Evolutionary conservation across 2,797 vertebrate species (phyloP).

Genomic region (Podargus strigoides): DNA sequence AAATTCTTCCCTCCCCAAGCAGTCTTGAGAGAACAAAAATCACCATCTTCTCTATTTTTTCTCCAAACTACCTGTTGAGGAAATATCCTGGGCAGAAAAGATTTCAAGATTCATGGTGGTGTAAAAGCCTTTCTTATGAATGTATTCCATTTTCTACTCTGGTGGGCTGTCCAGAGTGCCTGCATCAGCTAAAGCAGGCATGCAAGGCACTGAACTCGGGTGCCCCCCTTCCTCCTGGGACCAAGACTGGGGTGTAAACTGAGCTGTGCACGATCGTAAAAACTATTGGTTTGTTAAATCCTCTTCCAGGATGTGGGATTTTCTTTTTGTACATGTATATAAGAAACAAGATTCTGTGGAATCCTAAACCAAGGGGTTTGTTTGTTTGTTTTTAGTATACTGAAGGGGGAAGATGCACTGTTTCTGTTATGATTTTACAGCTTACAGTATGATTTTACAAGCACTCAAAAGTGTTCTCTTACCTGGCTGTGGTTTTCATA

Average conservation of each 20-base stretch:
- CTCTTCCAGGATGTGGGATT: not conserved
- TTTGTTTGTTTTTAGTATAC: not conserved
- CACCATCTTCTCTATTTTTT: not conserved
- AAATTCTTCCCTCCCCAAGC: not conserved
- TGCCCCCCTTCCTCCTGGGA: not conserved
- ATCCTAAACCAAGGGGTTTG: not conserved
- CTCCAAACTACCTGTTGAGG: not conserved
- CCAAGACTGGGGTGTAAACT: not conserved
- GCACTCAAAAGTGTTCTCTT: not conserved
- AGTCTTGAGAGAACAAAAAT: not conserved
- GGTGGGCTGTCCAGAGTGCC: not conserved
- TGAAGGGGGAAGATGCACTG: not conserved
- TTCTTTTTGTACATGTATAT: not conserved
- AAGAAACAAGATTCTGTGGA: not conserved
- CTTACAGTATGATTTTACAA: not conserved
- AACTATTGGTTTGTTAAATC: not conserved
- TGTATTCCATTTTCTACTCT: not conserved
- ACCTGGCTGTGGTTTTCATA: not conserved
- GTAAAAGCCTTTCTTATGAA: not conserved
- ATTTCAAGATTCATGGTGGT: not conserved
- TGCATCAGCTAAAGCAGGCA: not conserved
- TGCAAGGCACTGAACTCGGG: not conserved
- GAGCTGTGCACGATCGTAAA: not conserved
- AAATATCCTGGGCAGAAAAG: not conserved
- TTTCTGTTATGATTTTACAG: not conserved